These are phyloP conservation scores for Calliphora vomitoria DNA, from an alignment of 2,888 invertebrate genomes.

Conservation along the genomic window DNA sequence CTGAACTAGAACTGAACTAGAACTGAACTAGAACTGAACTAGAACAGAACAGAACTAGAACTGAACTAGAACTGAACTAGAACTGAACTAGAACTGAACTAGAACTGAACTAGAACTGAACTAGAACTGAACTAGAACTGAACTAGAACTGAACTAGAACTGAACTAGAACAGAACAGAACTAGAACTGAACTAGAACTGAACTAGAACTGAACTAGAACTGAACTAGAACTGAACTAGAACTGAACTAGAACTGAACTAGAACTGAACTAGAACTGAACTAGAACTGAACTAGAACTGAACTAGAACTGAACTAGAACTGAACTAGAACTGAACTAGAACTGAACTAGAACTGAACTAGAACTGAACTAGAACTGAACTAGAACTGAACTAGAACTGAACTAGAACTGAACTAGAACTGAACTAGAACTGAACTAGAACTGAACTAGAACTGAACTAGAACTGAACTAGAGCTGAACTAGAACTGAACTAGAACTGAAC, in stretches of 20 bases:
- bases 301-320: too few species aligned
- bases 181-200: not conserved
- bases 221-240: too few species aligned
- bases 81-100: not conserved
- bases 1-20: not conserved
- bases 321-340: too few species aligned
- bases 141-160: too few species aligned
- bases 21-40: not conserved
- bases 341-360: too few species aligned
- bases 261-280: too few species aligned
- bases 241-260: too few species aligned
- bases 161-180: not conserved
- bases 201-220: not conserved
- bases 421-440: not conserved
- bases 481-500: too few species aligned
- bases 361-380: not conserved
- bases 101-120: slow-evolving; percentile 6
- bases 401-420: not conserved
- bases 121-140: too few species aligned
- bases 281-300: too few species aligned
- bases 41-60: not conserved
- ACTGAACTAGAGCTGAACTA: too few species aligned
- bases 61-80: not conserved
- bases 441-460: too few species aligned
- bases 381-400: not conserved